Conservation (phyloP, 2,888 invertebrate genomes). For the Mythimna loreyi region DNA sequence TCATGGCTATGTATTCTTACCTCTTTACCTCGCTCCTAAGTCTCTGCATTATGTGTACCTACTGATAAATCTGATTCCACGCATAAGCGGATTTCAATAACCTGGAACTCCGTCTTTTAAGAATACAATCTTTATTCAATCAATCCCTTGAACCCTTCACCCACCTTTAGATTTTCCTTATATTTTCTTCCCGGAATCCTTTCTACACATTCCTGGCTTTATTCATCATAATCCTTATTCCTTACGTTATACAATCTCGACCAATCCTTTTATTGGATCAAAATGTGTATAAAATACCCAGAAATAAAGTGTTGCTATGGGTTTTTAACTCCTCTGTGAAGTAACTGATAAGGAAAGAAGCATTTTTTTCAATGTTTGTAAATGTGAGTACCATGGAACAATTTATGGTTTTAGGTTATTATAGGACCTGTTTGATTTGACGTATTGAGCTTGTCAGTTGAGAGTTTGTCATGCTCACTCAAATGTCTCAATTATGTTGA, state of each 20-base stretch:
- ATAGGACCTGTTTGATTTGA: too few species aligned
- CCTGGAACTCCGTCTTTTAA: slow-evolving; percentile 44
- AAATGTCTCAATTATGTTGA: too few species aligned
- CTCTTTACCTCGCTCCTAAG: background rate
- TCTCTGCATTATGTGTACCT: slow-evolving; percentile 9
- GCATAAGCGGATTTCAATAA: slow-evolving; percentile 53
- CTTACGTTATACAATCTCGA: slow-evolving; percentile 23
- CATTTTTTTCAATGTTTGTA: too few species aligned
- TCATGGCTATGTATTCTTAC: background rate
- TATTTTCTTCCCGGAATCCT: slow-evolving; percentile 46
- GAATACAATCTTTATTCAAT: slow-evolving; percentile 57
- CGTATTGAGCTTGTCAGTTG: too few species aligned
- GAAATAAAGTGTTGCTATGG: slow-evolving; percentile 15
- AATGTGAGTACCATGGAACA: too few species aligned
- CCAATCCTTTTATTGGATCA: slow-evolving; percentile 21
- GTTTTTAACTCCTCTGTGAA: background rate
- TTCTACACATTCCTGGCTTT: slow-evolving; percentile 35
- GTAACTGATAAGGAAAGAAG: background rate
- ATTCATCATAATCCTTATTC: slow-evolving; percentile 46
- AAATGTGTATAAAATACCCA: slow-evolving; percentile 10
- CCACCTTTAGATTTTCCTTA: slow-evolving; percentile 36
- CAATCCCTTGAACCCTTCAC: slow-evolving; percentile 42
- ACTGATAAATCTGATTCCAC: slow-evolving; percentile 13
- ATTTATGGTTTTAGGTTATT: too few species aligned
- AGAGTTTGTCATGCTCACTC: too few species aligned